Evolutionary conservation across 2,797 vertebrate genomes (phyloP).

Genomic region (Pterois miles): DNA sequence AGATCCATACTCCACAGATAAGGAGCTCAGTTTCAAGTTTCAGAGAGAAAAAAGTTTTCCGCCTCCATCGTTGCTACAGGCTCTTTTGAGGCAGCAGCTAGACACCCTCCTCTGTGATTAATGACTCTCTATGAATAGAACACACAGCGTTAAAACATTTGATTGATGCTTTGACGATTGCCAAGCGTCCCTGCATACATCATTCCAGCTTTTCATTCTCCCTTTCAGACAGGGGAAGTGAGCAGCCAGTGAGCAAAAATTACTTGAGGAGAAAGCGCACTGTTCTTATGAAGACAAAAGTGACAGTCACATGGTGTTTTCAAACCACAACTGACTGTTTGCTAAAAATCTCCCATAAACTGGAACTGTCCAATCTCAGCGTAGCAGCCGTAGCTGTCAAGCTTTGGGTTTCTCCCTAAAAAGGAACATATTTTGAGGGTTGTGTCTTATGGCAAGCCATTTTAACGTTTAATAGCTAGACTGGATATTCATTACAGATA

Average conservation of each 20-base stretch:
- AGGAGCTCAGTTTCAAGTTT: slow-evolving; percentile 39
- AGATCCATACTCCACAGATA: slow-evolving; percentile 23
- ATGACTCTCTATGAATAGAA: slow-evolving; percentile 76
- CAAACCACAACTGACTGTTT: background rate
- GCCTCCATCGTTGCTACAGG: slow-evolving; percentile 45
- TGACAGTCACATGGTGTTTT: slow-evolving; percentile 15
- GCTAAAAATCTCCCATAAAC: background rate
- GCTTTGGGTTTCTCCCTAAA: background rate
- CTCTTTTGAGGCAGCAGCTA: slow-evolving; percentile 51
- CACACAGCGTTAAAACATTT: slow-evolving; percentile 59
- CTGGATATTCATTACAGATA: too few species aligned
- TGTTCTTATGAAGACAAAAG: slow-evolving; percentile 23
- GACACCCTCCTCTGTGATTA: slow-evolving; percentile 69
- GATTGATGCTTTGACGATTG: slow-evolving; percentile 74
- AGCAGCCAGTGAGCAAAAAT: slow-evolving; percentile 42
- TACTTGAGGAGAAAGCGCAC: slow-evolving; percentile 16
- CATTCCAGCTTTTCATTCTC: slow-evolving; percentile 58
- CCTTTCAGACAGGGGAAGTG: slow-evolving; percentile 34
- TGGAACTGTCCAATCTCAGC: background rate
- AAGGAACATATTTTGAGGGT: background rate
- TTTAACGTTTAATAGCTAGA: too few species aligned
- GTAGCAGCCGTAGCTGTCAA: background rate
- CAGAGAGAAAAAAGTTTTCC: slow-evolving; percentile 38
- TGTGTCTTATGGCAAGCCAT: background rate
- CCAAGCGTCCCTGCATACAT: slow-evolving; percentile 62